Percentiles rank a stretch among this genome's conserved stretches.
phyloP scores from a whole-genome alignment of 2,888 invertebrate species.

The Sabellastarte sp. region DNA sequence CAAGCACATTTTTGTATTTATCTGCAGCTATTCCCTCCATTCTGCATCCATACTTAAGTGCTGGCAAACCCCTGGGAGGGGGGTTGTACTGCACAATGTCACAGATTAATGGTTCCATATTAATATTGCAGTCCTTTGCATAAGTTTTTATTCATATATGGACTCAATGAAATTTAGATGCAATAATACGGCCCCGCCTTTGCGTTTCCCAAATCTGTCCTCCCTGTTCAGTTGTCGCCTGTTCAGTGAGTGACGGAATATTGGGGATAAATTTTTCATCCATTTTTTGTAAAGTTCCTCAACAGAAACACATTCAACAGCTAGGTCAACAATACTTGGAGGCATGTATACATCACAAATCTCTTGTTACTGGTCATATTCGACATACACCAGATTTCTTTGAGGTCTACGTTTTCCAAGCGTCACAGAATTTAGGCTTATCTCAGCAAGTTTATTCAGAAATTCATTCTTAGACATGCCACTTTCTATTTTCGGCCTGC shows the following conservation, averaged over 20 bases:
- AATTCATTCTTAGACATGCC: not conserved
- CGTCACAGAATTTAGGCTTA: not conserved
- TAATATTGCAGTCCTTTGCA: not conserved
- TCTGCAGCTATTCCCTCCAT: constrained; percentile 1
- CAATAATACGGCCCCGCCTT: not conserved
- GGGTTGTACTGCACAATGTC: not conserved
- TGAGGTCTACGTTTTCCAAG: not conserved
- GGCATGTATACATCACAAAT: too few species aligned
- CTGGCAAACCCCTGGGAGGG: not conserved
- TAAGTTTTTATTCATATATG: not conserved
- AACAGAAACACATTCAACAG: too few species aligned
- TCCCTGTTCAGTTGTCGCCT: too few species aligned
- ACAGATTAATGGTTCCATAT: not conserved
- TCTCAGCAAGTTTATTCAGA: not conserved
- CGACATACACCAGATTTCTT: not conserved
- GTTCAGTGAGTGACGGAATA: too few species aligned
- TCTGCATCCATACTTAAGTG: not conserved
- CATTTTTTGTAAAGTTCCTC: too few species aligned
- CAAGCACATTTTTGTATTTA: not conserved
- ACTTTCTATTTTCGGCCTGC: not conserved
- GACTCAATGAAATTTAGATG: not conserved
- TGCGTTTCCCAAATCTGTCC: too few species aligned
- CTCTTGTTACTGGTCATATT: not conserved
- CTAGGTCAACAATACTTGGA: too few species aligned
- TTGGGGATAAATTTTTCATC: too few species aligned